phyloP scores from a whole-genome alignment of 2,888 invertebrate species.

The Dolomedes plantarius region DNA sequence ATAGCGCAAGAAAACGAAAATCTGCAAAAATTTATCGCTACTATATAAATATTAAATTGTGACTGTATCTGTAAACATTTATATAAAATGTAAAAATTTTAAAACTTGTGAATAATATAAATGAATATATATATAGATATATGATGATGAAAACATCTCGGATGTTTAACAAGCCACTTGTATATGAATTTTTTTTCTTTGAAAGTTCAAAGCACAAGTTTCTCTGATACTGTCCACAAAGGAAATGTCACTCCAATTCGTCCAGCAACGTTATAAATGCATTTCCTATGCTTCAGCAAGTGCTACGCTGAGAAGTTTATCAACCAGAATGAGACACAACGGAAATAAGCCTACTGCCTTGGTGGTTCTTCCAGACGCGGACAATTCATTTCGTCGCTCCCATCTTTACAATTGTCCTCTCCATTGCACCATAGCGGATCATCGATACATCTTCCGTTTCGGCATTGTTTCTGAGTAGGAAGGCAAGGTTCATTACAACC shows the following conservation, averaged over 20 bases:
- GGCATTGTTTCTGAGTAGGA: constrained; percentile 72
- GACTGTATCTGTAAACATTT: neutral
- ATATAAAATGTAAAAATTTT: neutral
- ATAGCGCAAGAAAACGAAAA: neutral
- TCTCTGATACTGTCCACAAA: too few species aligned
- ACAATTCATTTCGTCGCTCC: constrained; percentile 74
- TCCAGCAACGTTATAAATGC: neutral
- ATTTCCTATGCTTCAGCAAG: too few species aligned
- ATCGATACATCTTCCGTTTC: constrained; percentile 75
- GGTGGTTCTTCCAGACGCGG: neutral
- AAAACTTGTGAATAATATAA: neutral
- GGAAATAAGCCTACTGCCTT: too few species aligned
- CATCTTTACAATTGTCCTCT: constrained; percentile 74
- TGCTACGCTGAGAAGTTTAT: too few species aligned
- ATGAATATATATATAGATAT: neutral
- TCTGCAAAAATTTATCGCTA: neutral
- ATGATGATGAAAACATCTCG: neutral
- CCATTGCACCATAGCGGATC: constrained; percentile 73
- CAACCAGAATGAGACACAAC: too few species aligned
- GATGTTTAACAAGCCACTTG: neutral
- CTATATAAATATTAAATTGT: neutral
- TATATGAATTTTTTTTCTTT: too few species aligned
- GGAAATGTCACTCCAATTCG: neutral
- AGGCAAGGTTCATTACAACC: constrained; percentile 78
- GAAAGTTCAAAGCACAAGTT: neutral